A percentile compares a stretch with the other conserved stretches of the same genome.
These are phyloP conservation scores for Rhinolophus sinicus DNA, from an alignment of 2,113 vertebrate species.

Conservation along the genomic window DNA sequence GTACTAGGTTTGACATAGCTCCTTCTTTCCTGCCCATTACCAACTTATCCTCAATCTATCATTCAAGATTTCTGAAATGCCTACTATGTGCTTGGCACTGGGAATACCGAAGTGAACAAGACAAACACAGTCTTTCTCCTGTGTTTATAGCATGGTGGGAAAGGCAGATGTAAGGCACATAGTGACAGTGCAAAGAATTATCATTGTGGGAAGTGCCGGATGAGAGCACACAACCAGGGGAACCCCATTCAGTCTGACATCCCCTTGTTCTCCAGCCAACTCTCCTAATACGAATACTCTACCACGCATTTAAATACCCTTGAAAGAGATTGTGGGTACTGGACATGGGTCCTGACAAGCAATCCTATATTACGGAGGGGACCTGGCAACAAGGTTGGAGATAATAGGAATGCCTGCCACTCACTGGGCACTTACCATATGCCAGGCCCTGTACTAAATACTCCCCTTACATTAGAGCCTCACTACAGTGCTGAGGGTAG, in stretches of 20 bases:
- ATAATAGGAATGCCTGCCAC: fast-evolving
- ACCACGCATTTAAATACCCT: background rate
- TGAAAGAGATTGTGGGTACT: background rate
- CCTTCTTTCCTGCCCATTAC: background rate
- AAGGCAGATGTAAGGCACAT: background rate
- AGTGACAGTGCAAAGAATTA: background rate
- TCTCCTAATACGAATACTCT: background rate
- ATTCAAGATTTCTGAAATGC: background rate
- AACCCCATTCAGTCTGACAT: no score
- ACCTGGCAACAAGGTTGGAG: background rate
- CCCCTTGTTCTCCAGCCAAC: background rate
- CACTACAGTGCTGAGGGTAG: background rate
- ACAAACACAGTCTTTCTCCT: background rate
- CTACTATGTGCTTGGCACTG: background rate
- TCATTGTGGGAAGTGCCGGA: fast-evolving
- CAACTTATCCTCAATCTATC: background rate
- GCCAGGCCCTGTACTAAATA: background rate
- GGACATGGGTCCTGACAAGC: background rate
- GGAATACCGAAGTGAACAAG: background rate
- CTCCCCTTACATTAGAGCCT: background rate
- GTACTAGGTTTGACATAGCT: background rate
- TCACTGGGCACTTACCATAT: background rate
- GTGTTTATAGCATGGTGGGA: background rate
- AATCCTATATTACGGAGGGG: background rate
- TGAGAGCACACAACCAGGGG: background rate